Evolutionary conservation across 2,113 vertebrate genomes (phyloP), one percentile per base, ranked within the genome.

Genomic region (Nerophis ophidion): DNA sequence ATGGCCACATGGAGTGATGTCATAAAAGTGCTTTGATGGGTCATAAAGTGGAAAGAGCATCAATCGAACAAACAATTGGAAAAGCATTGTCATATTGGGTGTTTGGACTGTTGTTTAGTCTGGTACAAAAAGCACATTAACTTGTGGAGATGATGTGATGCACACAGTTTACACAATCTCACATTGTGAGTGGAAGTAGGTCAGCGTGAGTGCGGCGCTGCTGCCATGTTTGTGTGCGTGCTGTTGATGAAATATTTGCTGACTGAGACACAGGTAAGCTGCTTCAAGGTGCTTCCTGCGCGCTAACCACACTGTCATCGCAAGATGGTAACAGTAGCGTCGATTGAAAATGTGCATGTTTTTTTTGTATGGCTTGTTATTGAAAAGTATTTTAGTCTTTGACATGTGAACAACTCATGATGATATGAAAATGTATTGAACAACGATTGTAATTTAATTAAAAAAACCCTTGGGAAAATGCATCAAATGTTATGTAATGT

Each of bases 401-500:
- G 44, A 61, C 57, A 66, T 62, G 54, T 73, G 58, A 54, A 40
- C 4, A 72, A 58, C 36, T 67, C 56, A 69, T 72, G 60, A 49
- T 60, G 74, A 57, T 60, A 59, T 48, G 63, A 69, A 57, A 63
- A 71, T 65, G 40, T 61, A 48, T 72, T 64, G 55, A 45, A 75
- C 68, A 47, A 74, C 82, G 63, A 81, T 76, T 76, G 66, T 84
- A 81, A 84, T 87, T 88, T 87, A 86, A 88, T 83, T 78, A 85
- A 79, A 74, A 84, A 74, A 50, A 44, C 48, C 65, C 61, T 51
- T 60, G 44, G 51, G 10, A 71, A 63, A 65, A 66, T 26, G 26
- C 26, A 26, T 26, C 26, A 26, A 26, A 26, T 58, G 40, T 69
- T 65, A 40, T 17, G 1, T 57, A 71, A 77, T 9, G 11, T 46